phyloP scores from a whole-genome alignment of 2,888 invertebrate genomes.

The Heterodera filipjevi region DNA sequence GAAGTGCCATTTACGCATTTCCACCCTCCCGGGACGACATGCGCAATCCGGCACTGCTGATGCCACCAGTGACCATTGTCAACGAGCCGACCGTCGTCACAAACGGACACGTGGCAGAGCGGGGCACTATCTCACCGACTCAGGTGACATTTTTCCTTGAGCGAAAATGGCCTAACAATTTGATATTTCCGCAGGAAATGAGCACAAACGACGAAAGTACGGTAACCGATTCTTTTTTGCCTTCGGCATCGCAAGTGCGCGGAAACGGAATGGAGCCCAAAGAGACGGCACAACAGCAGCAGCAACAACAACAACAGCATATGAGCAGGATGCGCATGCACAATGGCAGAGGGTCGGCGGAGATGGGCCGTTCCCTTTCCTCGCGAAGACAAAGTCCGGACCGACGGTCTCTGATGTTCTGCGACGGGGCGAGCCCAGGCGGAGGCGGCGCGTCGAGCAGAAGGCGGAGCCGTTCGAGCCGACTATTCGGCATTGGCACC shows the following conservation, averaged over 20 bases:
- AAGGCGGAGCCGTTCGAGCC: constrained; percentile 21
- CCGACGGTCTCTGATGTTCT: constrained; percentile 23
- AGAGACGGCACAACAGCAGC: not conserved
- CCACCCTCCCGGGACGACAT: constrained; percentile 1
- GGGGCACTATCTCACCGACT: constrained; percentile 17
- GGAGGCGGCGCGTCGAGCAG: not conserved
- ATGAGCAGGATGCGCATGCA: not conserved
- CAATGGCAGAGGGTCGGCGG: not conserved
- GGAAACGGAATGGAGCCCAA: not conserved
- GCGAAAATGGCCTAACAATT: too few species aligned
- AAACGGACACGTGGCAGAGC: constrained; percentile 8
- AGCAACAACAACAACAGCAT: not conserved
- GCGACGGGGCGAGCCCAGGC: constrained; percentile 15
- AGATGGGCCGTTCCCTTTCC: not conserved
- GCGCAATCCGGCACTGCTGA: constrained; percentile 3
- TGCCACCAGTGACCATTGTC: not conserved
- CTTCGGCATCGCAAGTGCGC: constrained; percentile 21
- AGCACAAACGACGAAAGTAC: constrained; percentile 26
- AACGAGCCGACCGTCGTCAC: not conserved
- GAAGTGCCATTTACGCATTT: constrained; percentile 18
- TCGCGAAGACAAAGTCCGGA: constrained; percentile 28
- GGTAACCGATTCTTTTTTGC: constrained; percentile 24
- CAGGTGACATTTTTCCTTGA: constrained; percentile 10
- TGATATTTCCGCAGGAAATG: not conserved
- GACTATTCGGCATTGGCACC: constrained; percentile 5